Conservation (phyloP, 1,140 invertebrate genomes). For the Macrobrachium nipponense region DNA sequence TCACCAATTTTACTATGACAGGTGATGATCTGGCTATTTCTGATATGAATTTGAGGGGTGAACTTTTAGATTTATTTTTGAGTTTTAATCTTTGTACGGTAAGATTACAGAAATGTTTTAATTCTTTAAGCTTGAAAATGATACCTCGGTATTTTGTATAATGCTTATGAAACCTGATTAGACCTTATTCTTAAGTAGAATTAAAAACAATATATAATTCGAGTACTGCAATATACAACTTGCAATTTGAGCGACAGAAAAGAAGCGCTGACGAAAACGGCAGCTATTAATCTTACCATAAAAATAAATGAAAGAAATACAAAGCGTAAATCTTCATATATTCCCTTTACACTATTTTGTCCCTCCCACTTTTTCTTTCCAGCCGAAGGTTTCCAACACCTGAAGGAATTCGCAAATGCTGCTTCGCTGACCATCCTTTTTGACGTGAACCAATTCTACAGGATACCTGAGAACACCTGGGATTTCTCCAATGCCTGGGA, state of each 20-base stretch:
- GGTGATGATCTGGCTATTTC: background rate
- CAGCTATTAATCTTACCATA: too few relatives aligned
- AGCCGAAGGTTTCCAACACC: constrained; percentile 19
- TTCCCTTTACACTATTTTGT: background rate
- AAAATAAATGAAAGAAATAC: constrained; percentile 8
- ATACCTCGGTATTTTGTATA: too few relatives aligned
- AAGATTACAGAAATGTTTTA: background rate
- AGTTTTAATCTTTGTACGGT: background rate
- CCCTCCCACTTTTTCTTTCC: background rate
- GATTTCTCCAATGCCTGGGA: constrained; percentile 4
- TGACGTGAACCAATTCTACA: constrained; percentile 45
- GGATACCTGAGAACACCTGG: background rate
- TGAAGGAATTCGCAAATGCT: constrained; percentile 2
- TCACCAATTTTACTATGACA: constrained; percentile 48
- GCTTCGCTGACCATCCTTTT: constrained; percentile 8
- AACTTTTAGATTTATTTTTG: too few relatives aligned
- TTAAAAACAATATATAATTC: too few relatives aligned
- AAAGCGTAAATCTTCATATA: background rate
- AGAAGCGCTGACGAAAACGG: too few relatives aligned
- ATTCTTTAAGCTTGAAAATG: background rate
- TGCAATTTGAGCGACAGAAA: too few relatives aligned
- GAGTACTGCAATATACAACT: too few relatives aligned
- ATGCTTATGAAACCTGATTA: too few relatives aligned
- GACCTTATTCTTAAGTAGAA: too few relatives aligned
- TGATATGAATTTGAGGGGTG: background rate